Percentiles rank a stretch among this genome's conserved stretches.
Conservation (phyloP, 1,140 invertebrate species). For the Andrena cerasifolii region DNA sequence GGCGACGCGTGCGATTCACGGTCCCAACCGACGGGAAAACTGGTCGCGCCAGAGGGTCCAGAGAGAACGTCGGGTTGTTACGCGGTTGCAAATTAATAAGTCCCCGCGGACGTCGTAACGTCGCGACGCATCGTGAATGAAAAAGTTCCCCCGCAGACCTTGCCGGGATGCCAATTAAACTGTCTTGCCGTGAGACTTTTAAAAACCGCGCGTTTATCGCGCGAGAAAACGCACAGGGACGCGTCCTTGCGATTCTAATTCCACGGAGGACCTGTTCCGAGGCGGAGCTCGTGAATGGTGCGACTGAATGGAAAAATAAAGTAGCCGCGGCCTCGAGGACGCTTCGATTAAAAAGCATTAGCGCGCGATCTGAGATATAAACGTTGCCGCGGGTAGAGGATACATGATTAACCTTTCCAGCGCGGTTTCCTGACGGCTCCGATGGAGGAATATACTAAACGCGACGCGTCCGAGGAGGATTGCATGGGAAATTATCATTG, state of each 20-base stretch:
- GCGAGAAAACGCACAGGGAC: conserved; percentile 23
- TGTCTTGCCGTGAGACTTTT: conserved; percentile 10
- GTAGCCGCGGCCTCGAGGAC: conserved; percentile 26
- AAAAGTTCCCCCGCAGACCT: conserved; percentile 30
- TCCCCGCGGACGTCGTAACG: background rate
- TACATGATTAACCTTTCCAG: background rate
- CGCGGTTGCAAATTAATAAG: no score
- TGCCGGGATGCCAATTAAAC: conserved; percentile 49
- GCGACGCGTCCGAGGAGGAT: no score
- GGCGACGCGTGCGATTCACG: background rate
- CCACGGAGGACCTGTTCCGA: conserved; percentile 1
- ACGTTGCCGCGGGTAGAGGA: background rate
- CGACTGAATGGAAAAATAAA: conserved; percentile 32
- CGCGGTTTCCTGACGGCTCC: conserved; percentile 1
- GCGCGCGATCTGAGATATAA: background rate
- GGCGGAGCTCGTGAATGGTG: background rate
- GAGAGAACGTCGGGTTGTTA: no score
- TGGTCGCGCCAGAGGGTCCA: background rate
- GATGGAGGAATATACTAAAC: no score
- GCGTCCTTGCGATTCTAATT: conserved; percentile 47
- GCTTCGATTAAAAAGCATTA: conserved; percentile 8
- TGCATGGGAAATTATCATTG: background rate
- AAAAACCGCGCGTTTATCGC: conserved; percentile 6
- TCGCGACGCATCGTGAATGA: conserved; percentile 8
- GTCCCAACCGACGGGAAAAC: background rate